Evolutionary conservation across 2,888 invertebrate genomes (phyloP).

Genomic region (Nephrotoma flavescens): DNA sequence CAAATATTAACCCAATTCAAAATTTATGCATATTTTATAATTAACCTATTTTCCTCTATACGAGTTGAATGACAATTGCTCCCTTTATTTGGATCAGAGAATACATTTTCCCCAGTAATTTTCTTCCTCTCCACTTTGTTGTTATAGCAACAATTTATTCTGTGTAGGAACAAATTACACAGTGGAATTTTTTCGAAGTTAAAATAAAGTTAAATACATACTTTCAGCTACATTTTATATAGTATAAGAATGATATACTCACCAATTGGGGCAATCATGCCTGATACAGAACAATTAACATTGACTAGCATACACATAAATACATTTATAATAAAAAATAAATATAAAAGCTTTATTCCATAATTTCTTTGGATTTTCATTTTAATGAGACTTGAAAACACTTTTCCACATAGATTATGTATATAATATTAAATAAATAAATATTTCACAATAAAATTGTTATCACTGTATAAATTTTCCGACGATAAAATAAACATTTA

Average conservation of each 20-base stretch:
- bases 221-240: background rate
- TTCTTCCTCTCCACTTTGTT: background rate
- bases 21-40: background rate
- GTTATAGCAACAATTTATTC: background rate
- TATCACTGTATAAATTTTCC: background rate
- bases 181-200: background rate
- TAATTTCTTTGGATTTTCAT: background rate
- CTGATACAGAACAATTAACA: conserved; percentile 3
- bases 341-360: background rate
- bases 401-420: background rate
- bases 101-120: background rate
- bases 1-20: background rate
- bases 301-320: conserved; percentile 3
- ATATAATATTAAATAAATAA: background rate
- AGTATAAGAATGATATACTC: background rate
- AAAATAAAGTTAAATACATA: background rate
- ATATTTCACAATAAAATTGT: background rate
- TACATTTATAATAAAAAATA: background rate
- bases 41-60: background rate
- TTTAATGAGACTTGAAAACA: background rate
- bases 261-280: conserved; percentile 2
- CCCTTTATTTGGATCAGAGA: background rate
- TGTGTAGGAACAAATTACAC: background rate
- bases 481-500: background rate
- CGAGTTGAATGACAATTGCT: background rate